A percentile compares a stretch with the other conserved stretches of the same genome.
These are phyloP conservation scores for Polypterus senegalus DNA, from an alignment of 2,113 vertebrate genomes.

Conservation along the genomic window DNA sequence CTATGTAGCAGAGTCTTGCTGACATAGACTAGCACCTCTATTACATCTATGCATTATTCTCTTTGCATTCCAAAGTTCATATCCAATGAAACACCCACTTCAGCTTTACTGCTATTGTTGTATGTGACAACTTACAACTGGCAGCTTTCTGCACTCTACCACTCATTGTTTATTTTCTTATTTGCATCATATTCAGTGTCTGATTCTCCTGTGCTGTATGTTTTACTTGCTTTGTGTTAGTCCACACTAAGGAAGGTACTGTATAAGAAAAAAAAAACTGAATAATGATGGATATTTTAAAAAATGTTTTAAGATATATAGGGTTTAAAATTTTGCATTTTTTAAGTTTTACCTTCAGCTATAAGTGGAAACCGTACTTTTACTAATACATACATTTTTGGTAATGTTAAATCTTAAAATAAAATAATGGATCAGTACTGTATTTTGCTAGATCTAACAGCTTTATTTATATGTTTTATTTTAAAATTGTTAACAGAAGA, in stretches of 20 bases:
- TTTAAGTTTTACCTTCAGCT: not conserved
- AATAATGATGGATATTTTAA: not conserved
- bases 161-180: too few species aligned
- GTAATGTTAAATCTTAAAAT: not conserved
- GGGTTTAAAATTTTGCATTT: not conserved
- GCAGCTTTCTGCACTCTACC: too few species aligned
- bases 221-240: too few species aligned
- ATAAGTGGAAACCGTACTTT: not conserved
- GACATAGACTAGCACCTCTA: too few species aligned
- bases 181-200: too few species aligned
- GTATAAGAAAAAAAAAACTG: not conserved
- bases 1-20: too few species aligned
- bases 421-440: conserved; percentile 59
- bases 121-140: too few species aligned
- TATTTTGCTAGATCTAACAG: conserved; percentile 75
- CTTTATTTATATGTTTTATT: conserved; percentile 85
- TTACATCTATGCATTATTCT: too few species aligned
- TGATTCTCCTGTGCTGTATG: too few species aligned
- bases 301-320: not conserved
- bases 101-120: too few species aligned
- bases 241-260: not conserved
- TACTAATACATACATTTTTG: not conserved
- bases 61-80: too few species aligned
- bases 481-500: conserved; percentile 66
- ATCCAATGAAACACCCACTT: too few species aligned